These are phyloP conservation scores for Epizoanthus ramosus DNA, from an alignment of 92 coral and sea anemone genomes.

Conservation along the genomic window DNA sequence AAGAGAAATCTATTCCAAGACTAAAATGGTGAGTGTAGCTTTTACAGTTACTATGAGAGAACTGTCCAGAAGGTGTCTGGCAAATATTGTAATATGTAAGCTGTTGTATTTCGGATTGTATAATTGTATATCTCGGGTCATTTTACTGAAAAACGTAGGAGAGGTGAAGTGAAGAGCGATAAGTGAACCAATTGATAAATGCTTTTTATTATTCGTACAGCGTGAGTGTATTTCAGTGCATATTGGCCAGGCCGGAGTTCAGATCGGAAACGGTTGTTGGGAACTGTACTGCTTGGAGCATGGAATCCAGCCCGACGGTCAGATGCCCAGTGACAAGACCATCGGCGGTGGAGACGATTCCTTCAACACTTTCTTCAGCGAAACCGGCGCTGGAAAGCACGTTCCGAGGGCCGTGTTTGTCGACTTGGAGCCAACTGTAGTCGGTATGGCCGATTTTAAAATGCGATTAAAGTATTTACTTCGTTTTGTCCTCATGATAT, in stretches of 20 bases:
- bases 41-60: too few species aligned
- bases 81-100: too few species aligned
- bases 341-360: slow-evolving; percentile 87
- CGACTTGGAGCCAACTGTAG: slow-evolving; percentile 80
- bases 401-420: slow-evolving; percentile 86
- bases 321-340: slow-evolving; percentile 85
- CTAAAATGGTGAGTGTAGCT: too few species aligned
- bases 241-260: slow-evolving; percentile 81
- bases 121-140: too few species aligned
- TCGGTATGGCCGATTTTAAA: slow-evolving; percentile 41
- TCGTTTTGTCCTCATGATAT: too few species aligned
- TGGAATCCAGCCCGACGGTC: slow-evolving; percentile 89
- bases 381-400: slow-evolving; percentile 85
- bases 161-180: too few species aligned
- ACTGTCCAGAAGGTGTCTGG: too few species aligned
- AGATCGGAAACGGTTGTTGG: slow-evolving; percentile 84
- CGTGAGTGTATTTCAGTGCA: slow-evolving; percentile 88
- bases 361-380: slow-evolving; percentile 88
- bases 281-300: slow-evolving; percentile 83
- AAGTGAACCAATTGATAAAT: too few species aligned
- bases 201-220: slow-evolving; percentile 27
- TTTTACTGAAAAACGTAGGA: too few species aligned
- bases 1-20: too few species aligned
- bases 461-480: too few species aligned
- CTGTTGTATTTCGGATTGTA: too few species aligned